Conservation (phyloP, 2,113 vertebrate species). For the Salvelinus alpinus region DNA sequence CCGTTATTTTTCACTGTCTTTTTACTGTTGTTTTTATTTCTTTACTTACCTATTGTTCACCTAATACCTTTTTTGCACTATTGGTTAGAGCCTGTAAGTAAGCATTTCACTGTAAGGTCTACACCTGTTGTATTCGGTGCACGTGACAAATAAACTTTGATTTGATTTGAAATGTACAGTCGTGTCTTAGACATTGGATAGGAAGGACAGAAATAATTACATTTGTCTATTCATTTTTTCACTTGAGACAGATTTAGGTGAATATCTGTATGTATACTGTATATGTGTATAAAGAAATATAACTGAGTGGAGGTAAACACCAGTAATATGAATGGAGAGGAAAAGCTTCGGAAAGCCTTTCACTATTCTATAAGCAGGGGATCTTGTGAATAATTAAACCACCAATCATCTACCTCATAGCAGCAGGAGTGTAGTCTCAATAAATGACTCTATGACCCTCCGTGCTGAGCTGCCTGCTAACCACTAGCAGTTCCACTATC, state of each 20-base stretch:
- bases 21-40: too few species aligned
- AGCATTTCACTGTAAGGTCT: too few species aligned
- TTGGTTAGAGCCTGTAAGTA: too few species aligned
- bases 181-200: not conserved
- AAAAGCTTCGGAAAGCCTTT: not conserved
- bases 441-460: not conserved
- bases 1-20: too few species aligned
- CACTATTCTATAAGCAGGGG: not conserved
- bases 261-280: not conserved
- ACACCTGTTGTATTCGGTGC: too few species aligned
- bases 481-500: not conserved
- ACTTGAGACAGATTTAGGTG: not conserved
- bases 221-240: too few species aligned
- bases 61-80: too few species aligned
- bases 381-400: not conserved
- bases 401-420: not conserved
- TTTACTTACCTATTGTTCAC: too few species aligned
- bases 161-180: not conserved
- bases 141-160: too few species aligned
- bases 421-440: not conserved
- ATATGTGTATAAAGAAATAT: not conserved
- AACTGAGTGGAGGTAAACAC: not conserved
- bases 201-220: too few species aligned
- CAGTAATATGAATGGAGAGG: not conserved
- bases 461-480: not conserved